Evolutionary conservation across 2,113 vertebrate species (phyloP), one percentile per base, ranked within the genome.

Genomic region (Bothrops jararaca): DNA sequence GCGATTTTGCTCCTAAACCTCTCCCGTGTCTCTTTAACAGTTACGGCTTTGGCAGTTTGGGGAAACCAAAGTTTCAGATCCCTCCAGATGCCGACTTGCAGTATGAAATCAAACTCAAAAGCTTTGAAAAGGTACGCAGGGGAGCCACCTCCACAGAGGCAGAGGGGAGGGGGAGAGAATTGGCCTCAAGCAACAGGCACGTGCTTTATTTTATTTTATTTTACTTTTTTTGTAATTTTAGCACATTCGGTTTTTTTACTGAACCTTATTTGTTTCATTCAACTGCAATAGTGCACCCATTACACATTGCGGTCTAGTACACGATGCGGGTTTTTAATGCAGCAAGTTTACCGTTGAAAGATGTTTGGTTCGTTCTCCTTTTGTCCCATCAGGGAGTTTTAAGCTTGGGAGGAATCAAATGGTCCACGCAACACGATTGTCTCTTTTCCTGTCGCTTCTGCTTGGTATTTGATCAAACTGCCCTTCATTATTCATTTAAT

Each of bases 61-160:
- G 99, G 80, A 98, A 98, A 34, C 95, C 97, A 86, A 98, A 98
- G 93, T 98, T 98, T 91, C 98, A 98, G 60, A 98, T 99, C 94
- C 98, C 99, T 88, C 97, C 98, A 48, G 96, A 97, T 45, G 99
- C 98, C 2, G 98, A 98, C 5, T 96, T 99, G 15, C 97, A 98
- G 10, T 99, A 99, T 88, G 98, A 98, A 96, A 96, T 99, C 86
- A 98, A 98, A 85, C 98, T 99, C 69, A 98, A 97, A 93, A 98
- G 97, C 85, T 99, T 99, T 97, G 99, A 99, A 96, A 99, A 99
- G 98, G 99, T 99, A 95, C 91, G 96, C 89, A 64, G 0, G 3
- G 89, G 69, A 53, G 94, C 26, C 26, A 3, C 12, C 90, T 89
- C 29, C 57, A 23, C 5, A 6, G 54, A 53, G 58, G 26, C 91